Conservation (phyloP, 2,888 invertebrate genomes). For the Diplazon laetatorius region DNA sequence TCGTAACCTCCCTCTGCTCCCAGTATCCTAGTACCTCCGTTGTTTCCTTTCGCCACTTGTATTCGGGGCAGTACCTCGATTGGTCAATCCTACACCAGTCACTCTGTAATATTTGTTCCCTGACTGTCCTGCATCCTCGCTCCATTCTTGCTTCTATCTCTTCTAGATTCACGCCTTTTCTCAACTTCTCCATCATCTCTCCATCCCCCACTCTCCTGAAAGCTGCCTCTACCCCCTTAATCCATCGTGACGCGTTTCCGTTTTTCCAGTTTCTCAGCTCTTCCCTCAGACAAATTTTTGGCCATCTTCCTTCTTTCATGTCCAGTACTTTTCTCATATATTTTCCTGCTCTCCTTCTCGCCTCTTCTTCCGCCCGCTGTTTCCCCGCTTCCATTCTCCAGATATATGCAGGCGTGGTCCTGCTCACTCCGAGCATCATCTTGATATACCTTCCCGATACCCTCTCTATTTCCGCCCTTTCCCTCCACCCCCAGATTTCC, state of each 20-base stretch:
- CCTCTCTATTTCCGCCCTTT: constrained; percentile 41
- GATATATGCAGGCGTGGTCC: constrained; percentile 35
- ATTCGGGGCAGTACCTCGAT: not conserved
- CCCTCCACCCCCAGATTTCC: constrained; percentile 53
- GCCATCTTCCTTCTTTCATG: constrained; percentile 47
- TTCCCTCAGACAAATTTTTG: constrained; percentile 40
- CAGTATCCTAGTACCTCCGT: not conserved
- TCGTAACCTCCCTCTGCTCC: not conserved
- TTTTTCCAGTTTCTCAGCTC: constrained; percentile 33
- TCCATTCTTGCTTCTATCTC: not conserved
- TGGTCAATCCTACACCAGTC: not conserved
- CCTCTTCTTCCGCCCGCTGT: constrained; percentile 1
- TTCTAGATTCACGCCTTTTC: not conserved
- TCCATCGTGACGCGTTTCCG: constrained; percentile 31
- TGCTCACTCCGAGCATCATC: constrained; percentile 46
- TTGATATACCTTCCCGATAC: constrained; percentile 36
- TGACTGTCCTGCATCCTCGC: not conserved
- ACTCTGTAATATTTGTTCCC: not conserved
- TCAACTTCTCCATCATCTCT: not conserved
- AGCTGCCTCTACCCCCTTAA: constrained; percentile 18
- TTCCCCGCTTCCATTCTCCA: constrained; percentile 30
- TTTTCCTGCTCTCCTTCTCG: constrained; percentile 28
- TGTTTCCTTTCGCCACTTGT: not conserved
- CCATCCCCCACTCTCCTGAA: constrained; percentile 23
- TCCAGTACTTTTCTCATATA: not conserved